Evolutionary conservation across 2,797 vertebrate genomes (phyloP), one percentile per base, ranked within the genome.

Genomic region (Tragopan temminckii): DNA sequence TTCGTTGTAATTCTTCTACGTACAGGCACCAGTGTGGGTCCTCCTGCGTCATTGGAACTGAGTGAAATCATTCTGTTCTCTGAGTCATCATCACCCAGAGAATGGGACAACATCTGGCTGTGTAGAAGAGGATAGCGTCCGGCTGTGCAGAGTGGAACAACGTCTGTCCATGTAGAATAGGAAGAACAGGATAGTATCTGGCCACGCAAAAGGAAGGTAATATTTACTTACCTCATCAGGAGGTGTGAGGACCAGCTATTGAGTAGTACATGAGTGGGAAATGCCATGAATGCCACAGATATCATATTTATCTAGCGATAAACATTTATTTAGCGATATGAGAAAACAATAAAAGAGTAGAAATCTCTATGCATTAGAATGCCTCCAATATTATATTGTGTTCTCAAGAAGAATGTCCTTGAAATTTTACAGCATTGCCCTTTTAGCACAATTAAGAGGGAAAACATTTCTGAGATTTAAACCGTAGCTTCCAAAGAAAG

Each of bases 201-300:
- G n/a, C 40, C 9, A 1, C 48, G 24, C 21, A 66, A n/a, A 52
- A 93, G 64, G 9, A 78, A 23, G n/a, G 29, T 29, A 46, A 31
- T 23, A 70, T 76, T 92, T 82, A 76, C 48, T 80, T 68, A 77
- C n/a, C 53, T 77, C 75, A 20, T 59, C 70, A 84, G 36, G 52
- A 63, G 46, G 31, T 90, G 57, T 57, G 20, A 93, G 75, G 55
- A 70, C 12, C 48, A 45, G 33, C 70, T 77, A 58, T 21, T 89
- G 76, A 80, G 79, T 1, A 61, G 45, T 1, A 66, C 75, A 87
- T 75, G 29, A 33, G 20, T 55, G 67, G 80, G 12, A 53, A 67
- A 71, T 81, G 33, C 75, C 75, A 17, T 13, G 61, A 80, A 70
- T 89, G 74, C 74, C 80, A 43, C 9, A 48, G 83, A 52, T 25